Evolutionary conservation across 2,888 invertebrate genomes (phyloP).

Genomic region (Tipula vernalis): DNA sequence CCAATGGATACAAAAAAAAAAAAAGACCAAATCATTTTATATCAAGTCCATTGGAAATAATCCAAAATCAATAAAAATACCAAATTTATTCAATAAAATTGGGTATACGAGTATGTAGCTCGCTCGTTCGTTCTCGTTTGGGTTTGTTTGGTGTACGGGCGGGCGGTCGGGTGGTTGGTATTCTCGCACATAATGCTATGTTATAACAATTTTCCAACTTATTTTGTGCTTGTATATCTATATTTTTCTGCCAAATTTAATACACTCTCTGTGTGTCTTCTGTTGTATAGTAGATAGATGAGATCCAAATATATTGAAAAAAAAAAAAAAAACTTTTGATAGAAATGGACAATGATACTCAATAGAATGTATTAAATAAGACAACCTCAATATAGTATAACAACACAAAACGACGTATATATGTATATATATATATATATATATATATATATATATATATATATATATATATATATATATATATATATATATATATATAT

Average conservation of each 20-base stretch:
- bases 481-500: too few species aligned
- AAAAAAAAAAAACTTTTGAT: neutral
- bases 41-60: constrained; percentile 4
- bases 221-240: neutral
- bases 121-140: neutral
- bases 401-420: neutral
- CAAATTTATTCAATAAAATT: neutral
- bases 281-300: neutral
- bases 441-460: too few species aligned
- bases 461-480: too few species aligned
- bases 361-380: neutral
- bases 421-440: too few species aligned
- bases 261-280: neutral
- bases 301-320: neutral
- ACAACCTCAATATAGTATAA: neutral
- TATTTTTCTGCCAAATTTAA: constrained; percentile 4
- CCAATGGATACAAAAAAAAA: neutral
- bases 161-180: neutral
- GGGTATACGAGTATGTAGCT: neutral
- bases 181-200: neutral
- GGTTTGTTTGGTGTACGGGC: neutral
- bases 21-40: neutral
- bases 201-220: constrained; percentile 4
- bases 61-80: neutral
- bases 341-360: neutral